phyloP scores from a whole-genome alignment of 1,140 invertebrate species.

The Bicyclus anynana region DNA sequence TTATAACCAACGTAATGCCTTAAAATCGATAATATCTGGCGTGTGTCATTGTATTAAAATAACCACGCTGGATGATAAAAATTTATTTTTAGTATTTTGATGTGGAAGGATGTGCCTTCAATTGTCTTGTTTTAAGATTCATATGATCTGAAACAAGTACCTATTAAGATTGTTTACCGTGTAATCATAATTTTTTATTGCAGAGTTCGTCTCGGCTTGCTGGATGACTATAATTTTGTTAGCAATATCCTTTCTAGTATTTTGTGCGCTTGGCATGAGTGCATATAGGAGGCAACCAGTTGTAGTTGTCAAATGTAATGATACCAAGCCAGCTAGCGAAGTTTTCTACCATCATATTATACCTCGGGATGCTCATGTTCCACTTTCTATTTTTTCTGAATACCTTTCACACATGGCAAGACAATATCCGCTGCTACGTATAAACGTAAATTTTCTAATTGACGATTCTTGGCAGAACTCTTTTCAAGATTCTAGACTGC shows the following conservation, averaged over 20 bases:
- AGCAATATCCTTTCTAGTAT: constrained; percentile 52
- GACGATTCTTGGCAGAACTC: constrained; percentile 41
- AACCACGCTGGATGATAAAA: too few species aligned
- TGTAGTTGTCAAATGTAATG: constrained; percentile 45
- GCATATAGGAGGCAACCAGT: constrained; percentile 44
- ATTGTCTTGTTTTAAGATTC: too few species aligned
- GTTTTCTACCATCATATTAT: constrained; percentile 55
- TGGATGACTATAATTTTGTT: constrained; percentile 60
- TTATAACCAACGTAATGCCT: too few species aligned
- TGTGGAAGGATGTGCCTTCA: too few species aligned
- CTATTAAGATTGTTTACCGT: too few species aligned
- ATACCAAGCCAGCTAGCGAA: constrained; percentile 41
- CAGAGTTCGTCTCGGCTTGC: constrained; percentile 59
- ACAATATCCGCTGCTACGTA: constrained; percentile 44
- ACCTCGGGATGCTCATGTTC: constrained; percentile 28
- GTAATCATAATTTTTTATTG: constrained; percentile 36
- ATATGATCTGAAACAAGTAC: too few species aligned
- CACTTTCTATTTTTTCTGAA: constrained; percentile 42
- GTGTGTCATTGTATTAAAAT: too few species aligned
- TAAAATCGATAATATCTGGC: too few species aligned
- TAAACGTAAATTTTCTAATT: constrained; percentile 51
- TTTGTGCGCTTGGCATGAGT: constrained; percentile 50
- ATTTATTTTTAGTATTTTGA: too few species aligned
- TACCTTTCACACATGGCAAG: constrained; percentile 50
- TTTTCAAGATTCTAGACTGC: constrained; percentile 23